Evolutionary conservation across 53 echinoderm and acorn worm genomes (phyloP).

Genomic region (Actinopyga echinites): DNA sequence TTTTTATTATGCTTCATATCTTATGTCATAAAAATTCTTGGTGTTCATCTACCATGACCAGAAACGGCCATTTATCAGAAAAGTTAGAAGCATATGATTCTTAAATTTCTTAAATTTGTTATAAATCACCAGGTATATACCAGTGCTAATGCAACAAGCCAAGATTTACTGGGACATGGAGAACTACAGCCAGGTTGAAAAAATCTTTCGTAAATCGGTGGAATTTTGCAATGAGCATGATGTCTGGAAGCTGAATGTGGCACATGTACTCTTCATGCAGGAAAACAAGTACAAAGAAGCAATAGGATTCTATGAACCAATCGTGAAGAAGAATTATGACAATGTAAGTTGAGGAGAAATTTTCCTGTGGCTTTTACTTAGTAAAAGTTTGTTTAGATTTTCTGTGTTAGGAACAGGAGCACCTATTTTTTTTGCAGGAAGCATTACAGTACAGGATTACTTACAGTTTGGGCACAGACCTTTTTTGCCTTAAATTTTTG

Average conservation of each 20-base stretch:
- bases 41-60: neutral
- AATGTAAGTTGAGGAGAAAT: constrained; percentile 68
- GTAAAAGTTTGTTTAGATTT: no score
- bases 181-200: constrained; percentile 96
- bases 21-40: neutral
- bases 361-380: no score
- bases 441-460: no score
- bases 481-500: no score
- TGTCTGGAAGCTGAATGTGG: constrained; percentile 95
- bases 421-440: no score
- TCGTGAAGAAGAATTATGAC: constrained; percentile 99
- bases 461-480: no score
- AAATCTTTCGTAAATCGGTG: constrained; percentile 98
- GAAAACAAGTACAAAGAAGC: constrained; percentile 99
- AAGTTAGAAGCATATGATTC: neutral
- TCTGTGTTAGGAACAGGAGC: no score
- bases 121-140: constrained; percentile 73
- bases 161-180: constrained; percentile 98
- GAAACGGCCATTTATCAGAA: neutral
- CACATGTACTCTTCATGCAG: constrained; percentile 99
- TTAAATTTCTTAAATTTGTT: neutral
- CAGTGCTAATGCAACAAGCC: constrained; percentile 96
- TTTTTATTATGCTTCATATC: no score
- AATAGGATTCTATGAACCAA: constrained; percentile 97
- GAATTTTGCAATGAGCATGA: constrained; percentile 99